Conservation (phyloP, 2,797 vertebrate genomes). For the Prionace glauca region DNA sequence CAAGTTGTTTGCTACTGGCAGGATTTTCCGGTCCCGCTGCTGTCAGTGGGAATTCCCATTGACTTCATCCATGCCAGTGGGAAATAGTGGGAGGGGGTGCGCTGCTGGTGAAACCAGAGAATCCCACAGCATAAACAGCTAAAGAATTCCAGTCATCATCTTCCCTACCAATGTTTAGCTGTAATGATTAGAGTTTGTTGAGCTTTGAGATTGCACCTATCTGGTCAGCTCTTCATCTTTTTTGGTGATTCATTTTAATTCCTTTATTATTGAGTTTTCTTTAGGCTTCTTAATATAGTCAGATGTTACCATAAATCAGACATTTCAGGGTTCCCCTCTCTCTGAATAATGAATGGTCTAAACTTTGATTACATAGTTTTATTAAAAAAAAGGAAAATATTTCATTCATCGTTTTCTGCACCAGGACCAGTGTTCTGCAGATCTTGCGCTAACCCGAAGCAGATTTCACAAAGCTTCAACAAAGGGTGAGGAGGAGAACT, state of each 20-base stretch:
- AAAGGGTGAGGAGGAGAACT: background rate
- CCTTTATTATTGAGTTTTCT: background rate
- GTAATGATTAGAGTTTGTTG: background rate
- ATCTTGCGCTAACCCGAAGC: background rate
- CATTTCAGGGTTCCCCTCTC: background rate
- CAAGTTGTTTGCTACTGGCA: too few species aligned
- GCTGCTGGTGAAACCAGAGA: too few species aligned
- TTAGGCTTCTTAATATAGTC: background rate
- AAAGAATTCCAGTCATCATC: background rate
- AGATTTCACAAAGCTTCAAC: background rate
- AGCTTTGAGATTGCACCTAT: background rate
- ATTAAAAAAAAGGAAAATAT: background rate
- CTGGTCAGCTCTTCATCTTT: background rate
- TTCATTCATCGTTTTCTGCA: background rate
- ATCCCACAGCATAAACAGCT: too few species aligned
- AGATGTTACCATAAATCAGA: background rate
- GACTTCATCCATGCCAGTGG: too few species aligned
- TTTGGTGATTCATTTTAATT: background rate
- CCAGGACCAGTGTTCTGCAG: background rate
- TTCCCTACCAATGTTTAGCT: background rate
- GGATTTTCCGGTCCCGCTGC: too few species aligned
- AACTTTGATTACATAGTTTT: background rate
- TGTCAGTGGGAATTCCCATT: too few species aligned
- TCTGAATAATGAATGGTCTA: background rate
- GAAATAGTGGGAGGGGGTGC: too few species aligned